Conservation (phyloP, 2,113 vertebrate species). For the Dasyornis broadbenti region DNA sequence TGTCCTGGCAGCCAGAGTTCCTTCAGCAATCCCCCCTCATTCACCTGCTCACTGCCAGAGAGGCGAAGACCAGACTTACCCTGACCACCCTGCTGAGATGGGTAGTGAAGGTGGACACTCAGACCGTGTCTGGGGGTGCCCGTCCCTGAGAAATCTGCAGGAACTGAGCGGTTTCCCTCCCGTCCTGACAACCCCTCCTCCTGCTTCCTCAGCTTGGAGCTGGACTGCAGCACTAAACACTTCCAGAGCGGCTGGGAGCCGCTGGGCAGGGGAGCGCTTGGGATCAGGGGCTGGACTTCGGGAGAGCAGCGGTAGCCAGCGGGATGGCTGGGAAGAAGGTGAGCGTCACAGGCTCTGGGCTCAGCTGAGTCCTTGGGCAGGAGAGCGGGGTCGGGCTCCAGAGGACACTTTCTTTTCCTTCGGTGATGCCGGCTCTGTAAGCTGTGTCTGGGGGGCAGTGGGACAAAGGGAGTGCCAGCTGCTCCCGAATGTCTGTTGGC, state of each 20-base stretch:
- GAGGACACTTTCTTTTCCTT: slow-evolving; percentile 75
- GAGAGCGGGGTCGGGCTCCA: slow-evolving; percentile 61
- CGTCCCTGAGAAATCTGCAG: slow-evolving; percentile 44
- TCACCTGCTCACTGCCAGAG: neutral
- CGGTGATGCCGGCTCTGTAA: slow-evolving; percentile 71
- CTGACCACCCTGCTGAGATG: slow-evolving; percentile 78
- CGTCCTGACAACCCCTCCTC: slow-evolving; percentile 60
- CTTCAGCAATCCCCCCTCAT: neutral
- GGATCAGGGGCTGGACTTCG: slow-evolving; percentile 78
- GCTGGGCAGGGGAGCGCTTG: slow-evolving; percentile 64
- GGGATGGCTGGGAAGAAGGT: slow-evolving; percentile 70
- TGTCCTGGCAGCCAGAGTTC: neutral
- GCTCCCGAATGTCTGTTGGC: neutral
- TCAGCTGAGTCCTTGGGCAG: slow-evolving; percentile 76
- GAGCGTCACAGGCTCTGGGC: slow-evolving; percentile 72
- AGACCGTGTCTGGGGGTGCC: slow-evolving; percentile 65
- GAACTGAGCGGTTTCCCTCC: slow-evolving; percentile 51
- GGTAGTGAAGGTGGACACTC: slow-evolving; percentile 77
- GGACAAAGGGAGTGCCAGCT: slow-evolving; percentile 47
- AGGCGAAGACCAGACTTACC: slow-evolving; percentile 74
- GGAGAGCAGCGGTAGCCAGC: slow-evolving; percentile 75
- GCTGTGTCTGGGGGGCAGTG: slow-evolving; percentile 44
- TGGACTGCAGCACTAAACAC: slow-evolving; percentile 74
- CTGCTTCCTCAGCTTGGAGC: slow-evolving; percentile 72
- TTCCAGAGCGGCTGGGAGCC: slow-evolving; percentile 80